Evolutionary conservation across 1,140 invertebrate species (phyloP).

Genomic region (Dendrolimus kikuchii): DNA sequence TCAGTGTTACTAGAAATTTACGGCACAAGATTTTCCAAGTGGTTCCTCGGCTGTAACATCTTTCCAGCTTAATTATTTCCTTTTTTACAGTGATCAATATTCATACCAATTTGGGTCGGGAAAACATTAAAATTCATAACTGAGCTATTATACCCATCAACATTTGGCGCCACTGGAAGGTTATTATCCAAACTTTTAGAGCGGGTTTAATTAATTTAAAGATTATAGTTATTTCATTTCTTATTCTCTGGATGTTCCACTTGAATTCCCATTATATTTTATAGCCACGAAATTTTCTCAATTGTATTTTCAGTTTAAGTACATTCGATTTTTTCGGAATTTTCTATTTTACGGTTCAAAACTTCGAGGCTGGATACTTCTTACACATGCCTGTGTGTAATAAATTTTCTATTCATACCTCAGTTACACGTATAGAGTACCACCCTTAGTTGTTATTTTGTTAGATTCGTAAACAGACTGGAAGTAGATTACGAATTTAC

Average conservation of each 20-base stretch:
- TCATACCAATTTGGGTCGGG: constrained; percentile 51
- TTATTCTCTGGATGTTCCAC: neutral
- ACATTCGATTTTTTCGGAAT: too few species aligned
- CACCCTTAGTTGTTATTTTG: too few species aligned
- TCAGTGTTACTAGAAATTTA: constrained; percentile 32
- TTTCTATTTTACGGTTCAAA: too few species aligned
- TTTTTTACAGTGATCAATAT: constrained; percentile 56
- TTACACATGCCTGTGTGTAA: too few species aligned
- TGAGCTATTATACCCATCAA: constrained; percentile 55
- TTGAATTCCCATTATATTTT: neutral
- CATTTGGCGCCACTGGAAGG: constrained; percentile 52
- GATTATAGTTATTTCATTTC: constrained; percentile 15
- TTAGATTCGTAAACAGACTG: too few species aligned
- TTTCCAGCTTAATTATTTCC: constrained; percentile 51
- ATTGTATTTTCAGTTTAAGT: too few species aligned
- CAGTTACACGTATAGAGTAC: too few species aligned
- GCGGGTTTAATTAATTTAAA: constrained; percentile 53
- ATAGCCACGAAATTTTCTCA: too few species aligned
- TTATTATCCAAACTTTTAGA: constrained; percentile 52
- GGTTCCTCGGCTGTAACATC: constrained; percentile 42
- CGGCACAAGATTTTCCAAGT: constrained; percentile 25
- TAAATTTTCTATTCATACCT: too few species aligned
- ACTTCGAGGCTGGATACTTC: too few species aligned
- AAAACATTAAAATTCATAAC: constrained; percentile 65
- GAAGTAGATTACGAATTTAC: too few species aligned